phyloP scores from a whole-genome alignment of 92 coral and sea anemone genomes.

The Diadumene lineata region DNA sequence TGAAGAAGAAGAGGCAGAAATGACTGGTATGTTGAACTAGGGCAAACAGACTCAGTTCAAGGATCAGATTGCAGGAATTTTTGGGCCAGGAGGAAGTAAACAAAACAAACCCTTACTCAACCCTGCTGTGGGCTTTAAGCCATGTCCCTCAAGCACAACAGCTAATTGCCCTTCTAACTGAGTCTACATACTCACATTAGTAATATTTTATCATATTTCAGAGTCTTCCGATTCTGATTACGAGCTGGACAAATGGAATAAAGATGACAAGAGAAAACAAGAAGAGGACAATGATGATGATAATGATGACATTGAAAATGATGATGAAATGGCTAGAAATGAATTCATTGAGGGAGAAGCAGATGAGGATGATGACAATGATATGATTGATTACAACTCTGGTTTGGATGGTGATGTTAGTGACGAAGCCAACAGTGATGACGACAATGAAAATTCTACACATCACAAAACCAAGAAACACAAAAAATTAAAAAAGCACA shows the following conservation, averaged over 20 bases:
- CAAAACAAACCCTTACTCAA: too few relatives aligned
- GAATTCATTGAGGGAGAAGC: constrained; percentile 62
- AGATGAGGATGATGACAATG: constrained; percentile 45
- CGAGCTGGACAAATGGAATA: constrained; percentile 93
- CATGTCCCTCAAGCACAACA: too few relatives aligned
- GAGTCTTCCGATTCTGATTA: constrained; percentile 62
- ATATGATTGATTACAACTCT: constrained; percentile 48
- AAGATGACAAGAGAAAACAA: constrained; percentile 76
- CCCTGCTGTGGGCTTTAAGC: too few relatives aligned
- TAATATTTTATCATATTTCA: not conserved
- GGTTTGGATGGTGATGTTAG: constrained; percentile 82
- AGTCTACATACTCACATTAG: too few relatives aligned
- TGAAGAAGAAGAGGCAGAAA: constrained; percentile 80
- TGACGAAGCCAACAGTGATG: constrained; percentile 55
- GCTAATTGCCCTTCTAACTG: too few relatives aligned
- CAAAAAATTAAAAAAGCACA: not conserved
- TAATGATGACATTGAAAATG: too few relatives aligned
- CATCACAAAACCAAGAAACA: constrained; percentile 21
- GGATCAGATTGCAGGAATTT: not conserved
- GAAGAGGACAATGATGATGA: constrained; percentile 63
- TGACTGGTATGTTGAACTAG: constrained; percentile 61
- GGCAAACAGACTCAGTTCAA: too few relatives aligned
- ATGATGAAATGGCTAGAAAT: constrained; percentile 25
- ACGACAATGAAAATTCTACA: constrained; percentile 32
- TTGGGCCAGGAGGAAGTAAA: not conserved